phyloP scores from a whole-genome alignment of 2,888 invertebrate genomes.

The Erannis defoliaria region DNA sequence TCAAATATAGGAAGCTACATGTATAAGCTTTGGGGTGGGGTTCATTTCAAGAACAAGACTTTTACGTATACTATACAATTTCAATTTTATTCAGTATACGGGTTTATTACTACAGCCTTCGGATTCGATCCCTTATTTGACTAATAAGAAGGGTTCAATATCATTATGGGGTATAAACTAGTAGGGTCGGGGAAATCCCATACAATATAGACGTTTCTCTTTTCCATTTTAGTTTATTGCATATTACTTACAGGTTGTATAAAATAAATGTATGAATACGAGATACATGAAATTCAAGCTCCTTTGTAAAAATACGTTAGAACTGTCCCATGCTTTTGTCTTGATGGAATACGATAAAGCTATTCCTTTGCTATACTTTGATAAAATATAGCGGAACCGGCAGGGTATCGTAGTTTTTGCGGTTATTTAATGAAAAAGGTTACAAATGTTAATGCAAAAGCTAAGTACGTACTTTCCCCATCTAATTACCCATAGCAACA shows the following conservation, averaged over 20 bases:
- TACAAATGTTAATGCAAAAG: too few species aligned
- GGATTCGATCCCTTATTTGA: conserved; percentile 44
- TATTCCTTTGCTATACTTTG: too few species aligned
- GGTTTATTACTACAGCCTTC: conserved; percentile 34
- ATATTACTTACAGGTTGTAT: conserved; percentile 27
- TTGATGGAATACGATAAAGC: too few species aligned
- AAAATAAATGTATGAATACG: conserved; percentile 8
- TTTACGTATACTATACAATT: conserved; percentile 27
- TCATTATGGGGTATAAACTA: conserved; percentile 43
- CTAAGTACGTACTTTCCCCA: too few species aligned
- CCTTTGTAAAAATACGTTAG: not conserved
- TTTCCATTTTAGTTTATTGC: conserved; percentile 42
- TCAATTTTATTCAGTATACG: conserved; percentile 34
- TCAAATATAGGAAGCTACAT: not conserved
- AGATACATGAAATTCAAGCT: not conserved
- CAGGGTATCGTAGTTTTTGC: too few species aligned
- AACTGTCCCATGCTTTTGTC: not conserved
- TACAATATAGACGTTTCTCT: conserved; percentile 39
- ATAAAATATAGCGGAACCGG: too few species aligned
- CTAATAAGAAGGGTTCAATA: conserved; percentile 48
- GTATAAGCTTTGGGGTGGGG: not conserved
- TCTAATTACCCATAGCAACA: too few species aligned
- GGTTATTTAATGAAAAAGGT: too few species aligned
- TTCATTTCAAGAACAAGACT: conserved; percentile 10
- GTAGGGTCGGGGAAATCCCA: conserved; percentile 37